These are phyloP conservation scores for Mus spretus DNA, from an alignment of 2,797 vertebrate genomes.

Conservation along the genomic window DNA sequence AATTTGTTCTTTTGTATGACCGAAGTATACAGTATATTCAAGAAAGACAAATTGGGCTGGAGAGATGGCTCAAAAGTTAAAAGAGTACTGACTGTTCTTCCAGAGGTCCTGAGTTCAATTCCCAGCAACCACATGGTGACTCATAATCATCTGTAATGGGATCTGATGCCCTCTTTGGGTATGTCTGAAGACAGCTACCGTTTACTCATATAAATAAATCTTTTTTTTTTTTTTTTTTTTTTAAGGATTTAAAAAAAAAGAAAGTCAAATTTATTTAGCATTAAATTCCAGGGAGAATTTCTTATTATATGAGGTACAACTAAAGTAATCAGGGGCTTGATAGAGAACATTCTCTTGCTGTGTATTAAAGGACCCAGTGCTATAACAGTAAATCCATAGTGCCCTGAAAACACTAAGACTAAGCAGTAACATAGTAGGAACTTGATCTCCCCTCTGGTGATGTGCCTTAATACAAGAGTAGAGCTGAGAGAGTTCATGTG, in stretches of 20 bases:
- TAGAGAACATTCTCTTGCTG: conserved; percentile 54
- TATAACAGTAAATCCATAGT: conserved; percentile 36
- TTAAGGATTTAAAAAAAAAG: too few species aligned
- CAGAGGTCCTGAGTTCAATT: too few species aligned
- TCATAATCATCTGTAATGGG: too few species aligned
- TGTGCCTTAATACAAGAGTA: conserved; percentile 45
- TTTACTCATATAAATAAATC: too few species aligned
- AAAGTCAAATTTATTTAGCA: not conserved
- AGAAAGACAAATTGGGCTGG: not conserved
- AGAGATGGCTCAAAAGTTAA: too few species aligned
- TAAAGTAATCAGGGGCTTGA: not conserved
- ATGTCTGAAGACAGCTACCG: too few species aligned
- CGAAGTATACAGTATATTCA: conserved; percentile 24
- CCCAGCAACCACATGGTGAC: too few species aligned
- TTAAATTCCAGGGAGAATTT: conserved; percentile 49
- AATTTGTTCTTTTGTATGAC: conserved; percentile 55
- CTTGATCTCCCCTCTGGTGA: not conserved
- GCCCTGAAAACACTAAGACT: conserved; percentile 40
- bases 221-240: too few species aligned
- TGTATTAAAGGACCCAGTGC: conserved; percentile 45
- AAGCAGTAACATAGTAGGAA: conserved; percentile 1
- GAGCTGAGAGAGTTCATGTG: conserved; percentile 57
- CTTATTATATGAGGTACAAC: not conserved
- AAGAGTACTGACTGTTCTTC: too few species aligned
- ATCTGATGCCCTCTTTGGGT: too few species aligned